Percentiles rank a stretch among this genome's conserved stretches.
Conservation (phyloP, 2,888 invertebrate species). For the Perithous albicinctus region DNA sequence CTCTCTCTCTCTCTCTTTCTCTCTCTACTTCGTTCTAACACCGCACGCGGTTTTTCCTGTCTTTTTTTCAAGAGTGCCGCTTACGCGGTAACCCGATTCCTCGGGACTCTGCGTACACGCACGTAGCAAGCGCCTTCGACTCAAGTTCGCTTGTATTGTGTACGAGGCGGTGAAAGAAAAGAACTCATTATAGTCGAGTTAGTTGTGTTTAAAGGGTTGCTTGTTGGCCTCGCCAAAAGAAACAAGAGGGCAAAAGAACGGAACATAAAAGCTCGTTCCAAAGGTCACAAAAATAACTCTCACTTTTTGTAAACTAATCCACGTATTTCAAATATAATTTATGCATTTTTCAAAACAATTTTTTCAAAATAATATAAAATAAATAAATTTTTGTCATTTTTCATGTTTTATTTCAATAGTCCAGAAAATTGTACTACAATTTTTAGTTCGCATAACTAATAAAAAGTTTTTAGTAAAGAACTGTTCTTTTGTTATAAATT, state of each 20-base stretch:
- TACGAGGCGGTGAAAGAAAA: slow-evolving; percentile 61
- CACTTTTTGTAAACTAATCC: slow-evolving; percentile 1
- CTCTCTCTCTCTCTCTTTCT: slow-evolving; percentile 9
- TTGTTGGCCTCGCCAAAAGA: slow-evolving; percentile 40
- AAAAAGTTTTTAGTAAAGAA: not conserved
- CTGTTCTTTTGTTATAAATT: not conserved
- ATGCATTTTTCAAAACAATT: no score
- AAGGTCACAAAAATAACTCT: slow-evolving; percentile 31
- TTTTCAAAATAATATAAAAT: not conserved
- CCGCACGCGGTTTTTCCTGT: slow-evolving; percentile 55
- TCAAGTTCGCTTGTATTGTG: slow-evolving; percentile 53
- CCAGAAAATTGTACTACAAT: not conserved
- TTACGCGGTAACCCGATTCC: slow-evolving; percentile 72
- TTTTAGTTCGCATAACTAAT: not conserved
- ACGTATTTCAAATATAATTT: not conserved
- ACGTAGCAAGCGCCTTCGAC: slow-evolving; percentile 44
- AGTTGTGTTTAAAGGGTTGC: slow-evolving; percentile 66
- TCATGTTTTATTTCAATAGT: not conserved
- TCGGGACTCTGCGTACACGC: slow-evolving; percentile 57
- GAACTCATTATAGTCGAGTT: slow-evolving; percentile 65
- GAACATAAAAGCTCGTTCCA: slow-evolving; percentile 13
- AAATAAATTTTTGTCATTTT: not conserved
- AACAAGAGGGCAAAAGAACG: slow-evolving; percentile 4
- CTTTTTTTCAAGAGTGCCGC: slow-evolving; percentile 75
- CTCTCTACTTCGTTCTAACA: slow-evolving; percentile 37